Conservation (phyloP, 2,888 invertebrate species). For the Enoplolaimus lenunculus region DNA sequence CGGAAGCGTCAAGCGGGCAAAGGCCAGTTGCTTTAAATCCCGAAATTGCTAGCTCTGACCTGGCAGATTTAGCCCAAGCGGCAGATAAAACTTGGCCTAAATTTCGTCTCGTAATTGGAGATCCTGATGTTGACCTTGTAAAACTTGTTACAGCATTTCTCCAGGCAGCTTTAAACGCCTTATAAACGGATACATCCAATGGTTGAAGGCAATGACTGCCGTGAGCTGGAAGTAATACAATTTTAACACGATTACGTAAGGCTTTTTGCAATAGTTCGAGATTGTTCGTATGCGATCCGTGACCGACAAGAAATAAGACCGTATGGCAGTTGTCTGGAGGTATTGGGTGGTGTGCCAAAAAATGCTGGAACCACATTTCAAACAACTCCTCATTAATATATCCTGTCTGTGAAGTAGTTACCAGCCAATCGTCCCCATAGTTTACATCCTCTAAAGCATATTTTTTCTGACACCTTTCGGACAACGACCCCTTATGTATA, state of each 20-base stretch:
- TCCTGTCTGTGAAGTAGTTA: too few species aligned
- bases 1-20: background rate
- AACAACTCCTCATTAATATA: background rate
- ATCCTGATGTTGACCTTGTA: background rate
- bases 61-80: background rate
- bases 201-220: constrained; percentile 7
- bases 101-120: background rate
- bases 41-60: background rate
- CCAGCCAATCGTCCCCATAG: background rate
- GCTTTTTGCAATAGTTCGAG: background rate
- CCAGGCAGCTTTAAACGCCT: background rate
- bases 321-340: background rate
- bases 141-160: background rate
- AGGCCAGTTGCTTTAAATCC: background rate
- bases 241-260: background rate
- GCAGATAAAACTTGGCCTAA: background rate
- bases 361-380: constrained; percentile 8
- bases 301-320: constrained; percentile 5
- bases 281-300: constrained; percentile 2
- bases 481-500: background rate
- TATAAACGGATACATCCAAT: background rate
- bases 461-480: background rate
- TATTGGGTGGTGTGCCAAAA: background rate
- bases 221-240: constrained; percentile 7
- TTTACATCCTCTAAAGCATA: background rate